Conservation (phyloP, 2,113 vertebrate genomes). For the Anarhynchus alexandrinus region DNA sequence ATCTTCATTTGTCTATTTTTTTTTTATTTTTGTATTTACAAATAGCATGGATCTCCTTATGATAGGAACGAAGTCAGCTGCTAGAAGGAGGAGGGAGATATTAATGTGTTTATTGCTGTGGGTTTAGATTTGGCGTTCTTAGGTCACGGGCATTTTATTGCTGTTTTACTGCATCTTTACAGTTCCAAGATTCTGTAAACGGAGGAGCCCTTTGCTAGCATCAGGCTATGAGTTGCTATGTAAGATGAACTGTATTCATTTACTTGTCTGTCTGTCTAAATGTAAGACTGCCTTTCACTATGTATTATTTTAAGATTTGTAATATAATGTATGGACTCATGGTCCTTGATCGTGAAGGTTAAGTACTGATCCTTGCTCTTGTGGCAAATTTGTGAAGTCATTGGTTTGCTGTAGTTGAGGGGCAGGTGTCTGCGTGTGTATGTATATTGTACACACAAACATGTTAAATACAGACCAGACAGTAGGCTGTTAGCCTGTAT, state of each 20-base stretch:
- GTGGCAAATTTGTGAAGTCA: background rate
- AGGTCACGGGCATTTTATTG: background rate
- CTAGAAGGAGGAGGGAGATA: background rate
- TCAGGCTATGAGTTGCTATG: constrained; percentile 14
- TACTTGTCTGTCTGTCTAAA: constrained; percentile 3
- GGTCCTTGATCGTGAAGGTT: background rate
- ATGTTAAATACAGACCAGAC: background rate
- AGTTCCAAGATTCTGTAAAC: background rate
- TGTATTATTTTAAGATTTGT: background rate
- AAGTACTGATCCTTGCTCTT: background rate
- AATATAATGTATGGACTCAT: background rate
- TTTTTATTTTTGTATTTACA: background rate
- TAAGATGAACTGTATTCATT: constrained; percentile 17
- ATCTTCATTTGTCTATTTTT: background rate
- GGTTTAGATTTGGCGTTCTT: background rate
- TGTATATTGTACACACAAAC: background rate
- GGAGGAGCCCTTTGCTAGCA: constrained; percentile 16
- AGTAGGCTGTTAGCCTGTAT: background rate
- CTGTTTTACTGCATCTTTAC: constrained; percentile 33
- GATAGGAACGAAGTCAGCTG: background rate
- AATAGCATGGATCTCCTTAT: background rate
- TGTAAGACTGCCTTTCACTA: background rate
- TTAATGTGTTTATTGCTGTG: background rate
- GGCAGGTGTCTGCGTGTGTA: background rate
- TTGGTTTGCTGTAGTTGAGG: background rate